A percentile compares a stretch with the other conserved stretches of the same genome.
These are phyloP conservation scores for Coptodon bakossiorum DNA, from an alignment of 2,113 vertebrate genomes.

Conservation along the genomic window DNA sequence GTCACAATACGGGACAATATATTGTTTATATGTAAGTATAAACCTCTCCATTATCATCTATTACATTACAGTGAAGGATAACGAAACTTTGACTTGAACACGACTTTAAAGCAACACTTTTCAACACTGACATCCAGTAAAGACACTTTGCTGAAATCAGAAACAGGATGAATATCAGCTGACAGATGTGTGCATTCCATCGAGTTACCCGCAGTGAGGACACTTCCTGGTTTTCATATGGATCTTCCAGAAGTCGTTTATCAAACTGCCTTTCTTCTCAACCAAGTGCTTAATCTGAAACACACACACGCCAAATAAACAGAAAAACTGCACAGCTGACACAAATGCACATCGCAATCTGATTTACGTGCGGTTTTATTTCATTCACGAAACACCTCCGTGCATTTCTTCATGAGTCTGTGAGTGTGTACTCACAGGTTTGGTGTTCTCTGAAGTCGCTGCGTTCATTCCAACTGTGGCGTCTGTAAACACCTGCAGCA, in stretches of 20 bases:
- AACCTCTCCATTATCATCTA: not conserved
- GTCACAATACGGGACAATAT: not conserved
- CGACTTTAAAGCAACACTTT: not conserved
- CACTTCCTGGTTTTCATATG: slow-evolving; percentile 82
- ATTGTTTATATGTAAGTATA: not conserved
- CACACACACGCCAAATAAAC: not conserved
- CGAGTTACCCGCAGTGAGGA: slow-evolving; percentile 84
- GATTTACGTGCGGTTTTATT: not conserved
- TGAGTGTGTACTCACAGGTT: slow-evolving; percentile 50
- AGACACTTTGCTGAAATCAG: not conserved
- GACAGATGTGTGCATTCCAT: not conserved
- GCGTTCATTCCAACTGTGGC: slow-evolving; percentile 50
- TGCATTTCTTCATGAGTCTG: not conserved
- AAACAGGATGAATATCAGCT: not conserved
- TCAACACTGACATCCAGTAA: not conserved
- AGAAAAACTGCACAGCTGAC: not conserved
- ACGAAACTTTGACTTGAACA: not conserved
- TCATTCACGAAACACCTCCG: not conserved
- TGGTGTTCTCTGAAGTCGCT: not conserved
- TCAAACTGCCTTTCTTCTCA: slow-evolving; percentile 78
- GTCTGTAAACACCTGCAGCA: slow-evolving; percentile 69
- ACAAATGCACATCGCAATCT: not conserved
- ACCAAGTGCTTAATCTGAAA: slow-evolving; percentile 89
- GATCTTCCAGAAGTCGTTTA: slow-evolving; percentile 82
- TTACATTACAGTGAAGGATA: not conserved